phyloP scores from a whole-genome alignment of 1,140 invertebrate genomes.

The Formica selysi region DNA sequence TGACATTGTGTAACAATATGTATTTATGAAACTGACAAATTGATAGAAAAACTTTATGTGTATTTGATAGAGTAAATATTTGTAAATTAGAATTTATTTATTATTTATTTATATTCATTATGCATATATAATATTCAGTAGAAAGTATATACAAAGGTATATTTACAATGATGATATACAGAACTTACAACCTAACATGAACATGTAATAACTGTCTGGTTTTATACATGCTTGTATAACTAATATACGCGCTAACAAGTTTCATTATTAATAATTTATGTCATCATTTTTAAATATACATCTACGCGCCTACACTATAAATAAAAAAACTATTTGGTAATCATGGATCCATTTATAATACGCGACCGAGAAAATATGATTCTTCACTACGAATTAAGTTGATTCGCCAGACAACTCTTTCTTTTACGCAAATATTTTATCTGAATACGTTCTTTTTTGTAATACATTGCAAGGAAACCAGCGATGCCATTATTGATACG shows the following conservation, averaged over 20 bases:
- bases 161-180: slow-evolving; percentile 55
- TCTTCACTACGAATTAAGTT: slow-evolving; percentile 14
- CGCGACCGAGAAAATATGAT: slow-evolving; percentile 10
- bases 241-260: slow-evolving; percentile 34
- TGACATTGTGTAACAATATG: neutral
- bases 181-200: slow-evolving; percentile 38
- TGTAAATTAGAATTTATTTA: slow-evolving; percentile 29
- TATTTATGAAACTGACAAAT: neutral
- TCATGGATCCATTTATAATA: neutral
- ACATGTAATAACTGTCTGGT: slow-evolving; percentile 6
- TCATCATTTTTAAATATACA: slow-evolving; percentile 17
- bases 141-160: slow-evolving; percentile 54
- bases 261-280: slow-evolving; percentile 48
- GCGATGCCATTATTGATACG: too few relatives aligned
- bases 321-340: slow-evolving; percentile 57
- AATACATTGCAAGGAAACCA: too few relatives aligned
- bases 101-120: neutral
- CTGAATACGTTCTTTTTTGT: too few relatives aligned
- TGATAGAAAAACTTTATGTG: neutral
- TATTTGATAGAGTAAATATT: neutral
- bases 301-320: slow-evolving; percentile 22
- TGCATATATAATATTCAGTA: neutral
- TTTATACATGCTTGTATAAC: slow-evolving; percentile 49
- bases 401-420: neutral
- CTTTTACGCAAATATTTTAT: slow-evolving; percentile 1